Evolutionary conservation across 2,888 invertebrate genomes (phyloP), one percentile per base, ranked within the genome.

Genomic region (Melanostoma scalare): DNA sequence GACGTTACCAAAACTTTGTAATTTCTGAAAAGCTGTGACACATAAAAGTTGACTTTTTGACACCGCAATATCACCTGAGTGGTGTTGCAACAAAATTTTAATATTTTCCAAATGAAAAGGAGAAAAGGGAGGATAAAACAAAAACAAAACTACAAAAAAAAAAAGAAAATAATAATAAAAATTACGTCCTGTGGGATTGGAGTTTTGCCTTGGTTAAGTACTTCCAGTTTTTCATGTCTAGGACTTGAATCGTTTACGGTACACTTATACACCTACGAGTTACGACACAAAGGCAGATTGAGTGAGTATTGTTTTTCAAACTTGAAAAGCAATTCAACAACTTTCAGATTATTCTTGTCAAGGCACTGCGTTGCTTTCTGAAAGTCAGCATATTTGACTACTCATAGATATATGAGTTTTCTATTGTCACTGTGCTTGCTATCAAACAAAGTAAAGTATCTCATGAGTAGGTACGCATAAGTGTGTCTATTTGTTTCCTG

Each of bases 11-110:
- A 40, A 63, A 71, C 67, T 74, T 56, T 38, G 56, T 60, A 52
- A 71, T 71, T 40, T 52, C 63, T 58, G 38, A 80, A 69, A 63
- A n/a, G 5, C 30, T 46, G 56, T 38, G 63, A 75, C 63, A 71
- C 33, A 65, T 56, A 48, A 75, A 75, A 71, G 53, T 38, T 63
- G 61, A 58, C 63, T 74, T 74, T 79, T 74, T 40, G 61, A 56
- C 36, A 63, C 33, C 35, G 30, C 68, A 61, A 72, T 42, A 67
- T 73, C 46, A 44, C 55, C 20, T 55, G 48, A 61, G 61, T 69
- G 61, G 42, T 52, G 42, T 46, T 56, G 42, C 33, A 44, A 38
- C 46, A 55, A 46, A 65, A 69, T 38, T 69, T 61, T 69, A 68
- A 67, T 65, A 56, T 55, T 63, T 76, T 55, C 3, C 2, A 56